Evolutionary conservation across 2,113 vertebrate species (phyloP).

Genomic region (Limnothrissa miodon): DNA sequence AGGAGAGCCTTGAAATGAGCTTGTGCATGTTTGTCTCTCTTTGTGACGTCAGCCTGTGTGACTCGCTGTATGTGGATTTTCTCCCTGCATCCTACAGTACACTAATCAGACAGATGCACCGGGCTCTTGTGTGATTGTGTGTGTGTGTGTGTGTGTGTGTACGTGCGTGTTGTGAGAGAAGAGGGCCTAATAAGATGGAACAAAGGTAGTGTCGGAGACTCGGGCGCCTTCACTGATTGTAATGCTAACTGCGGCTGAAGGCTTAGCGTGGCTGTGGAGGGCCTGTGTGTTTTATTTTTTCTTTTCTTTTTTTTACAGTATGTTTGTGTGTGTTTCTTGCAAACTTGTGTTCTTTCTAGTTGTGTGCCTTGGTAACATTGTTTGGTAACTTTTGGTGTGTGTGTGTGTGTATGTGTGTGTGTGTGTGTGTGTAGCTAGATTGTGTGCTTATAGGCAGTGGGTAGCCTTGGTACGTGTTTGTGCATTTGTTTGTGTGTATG

Average conservation of each 20-base stretch:
- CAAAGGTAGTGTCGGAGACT: neutral
- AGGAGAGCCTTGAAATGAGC: neutral
- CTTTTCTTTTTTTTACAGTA: too few species aligned
- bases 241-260: neutral
- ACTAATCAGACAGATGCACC: too few species aligned
- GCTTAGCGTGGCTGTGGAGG: neutral
- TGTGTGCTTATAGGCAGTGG: neutral
- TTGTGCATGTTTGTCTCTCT: neutral
- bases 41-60: neutral
- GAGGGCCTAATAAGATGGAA: neutral
- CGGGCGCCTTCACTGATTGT: neutral
- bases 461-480: neutral
- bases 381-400: too few species aligned
- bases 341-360: too few species aligned
- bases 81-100: neutral
- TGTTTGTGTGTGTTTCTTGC: too few species aligned
- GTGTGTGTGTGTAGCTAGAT: neutral
- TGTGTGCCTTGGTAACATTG: too few species aligned
- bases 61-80: neutral
- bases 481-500: too few species aligned
- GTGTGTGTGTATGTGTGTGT: neutral
- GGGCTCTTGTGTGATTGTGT: too few species aligned
- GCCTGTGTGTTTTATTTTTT: neutral
- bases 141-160: too few species aligned
- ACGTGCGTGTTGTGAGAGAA: too few species aligned